Evolutionary conservation across 2,797 vertebrate species (phyloP).

Genomic region (Nannoperca obscura): DNA sequence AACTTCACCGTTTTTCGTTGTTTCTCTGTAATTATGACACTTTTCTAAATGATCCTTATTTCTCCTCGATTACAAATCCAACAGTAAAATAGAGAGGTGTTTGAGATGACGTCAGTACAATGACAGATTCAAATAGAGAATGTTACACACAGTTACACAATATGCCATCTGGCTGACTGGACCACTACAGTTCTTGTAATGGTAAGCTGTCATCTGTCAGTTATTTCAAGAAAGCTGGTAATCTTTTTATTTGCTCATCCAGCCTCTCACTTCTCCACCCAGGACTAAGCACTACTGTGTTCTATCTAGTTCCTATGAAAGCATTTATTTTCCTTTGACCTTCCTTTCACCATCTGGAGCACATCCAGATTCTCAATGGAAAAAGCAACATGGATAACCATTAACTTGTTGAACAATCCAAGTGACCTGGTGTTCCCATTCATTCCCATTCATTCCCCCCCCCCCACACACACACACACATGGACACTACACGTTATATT

Average conservation of each 20-base stretch:
- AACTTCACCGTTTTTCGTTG: background rate
- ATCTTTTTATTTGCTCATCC: constrained; percentile 58
- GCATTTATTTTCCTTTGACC: background rate
- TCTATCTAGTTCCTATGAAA: constrained; percentile 13
- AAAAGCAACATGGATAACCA: background rate
- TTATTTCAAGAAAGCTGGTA: constrained; percentile 31
- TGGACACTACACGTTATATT: no score
- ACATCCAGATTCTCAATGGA: background rate
- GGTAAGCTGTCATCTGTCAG: constrained; percentile 51
- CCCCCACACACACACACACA: no score
- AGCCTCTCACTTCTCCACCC: constrained; percentile 7
- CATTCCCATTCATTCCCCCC: no score
- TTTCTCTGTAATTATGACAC: constrained; percentile 9
- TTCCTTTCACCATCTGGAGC: background rate
- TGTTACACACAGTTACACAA: constrained; percentile 56
- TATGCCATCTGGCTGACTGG: constrained; percentile 41
- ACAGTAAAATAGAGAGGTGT: background rate
- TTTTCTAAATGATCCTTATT: background rate
- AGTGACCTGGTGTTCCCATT: background rate
- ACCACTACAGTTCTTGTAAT: constrained; percentile 41
- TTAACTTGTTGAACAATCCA: background rate
- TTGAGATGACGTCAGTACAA: constrained; percentile 9
- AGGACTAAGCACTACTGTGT: constrained; percentile 13
- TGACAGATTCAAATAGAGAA: constrained; percentile 49
- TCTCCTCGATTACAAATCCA: constrained; percentile 2